Evolutionary conservation across 2,113 vertebrate genomes (phyloP).

Genomic region (Sylvilagus bachmani): DNA sequence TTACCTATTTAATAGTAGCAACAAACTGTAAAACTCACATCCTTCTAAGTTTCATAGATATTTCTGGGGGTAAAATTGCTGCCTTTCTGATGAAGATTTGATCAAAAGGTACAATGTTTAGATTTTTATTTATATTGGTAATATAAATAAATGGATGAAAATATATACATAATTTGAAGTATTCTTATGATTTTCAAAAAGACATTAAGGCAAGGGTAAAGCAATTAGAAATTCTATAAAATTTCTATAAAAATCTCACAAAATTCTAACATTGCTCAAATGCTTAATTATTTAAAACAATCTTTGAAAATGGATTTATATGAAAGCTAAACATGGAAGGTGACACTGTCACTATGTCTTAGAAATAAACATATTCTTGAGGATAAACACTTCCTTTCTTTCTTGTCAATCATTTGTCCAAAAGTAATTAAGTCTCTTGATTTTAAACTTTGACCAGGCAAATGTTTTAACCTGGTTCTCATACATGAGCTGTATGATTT

Average conservation of each 20-base stretch:
- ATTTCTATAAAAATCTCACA: background rate
- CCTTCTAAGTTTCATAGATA: background rate
- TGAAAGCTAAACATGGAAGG: background rate
- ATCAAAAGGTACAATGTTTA: background rate
- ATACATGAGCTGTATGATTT: conserved; percentile 8
- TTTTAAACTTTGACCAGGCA: conserved; percentile 40
- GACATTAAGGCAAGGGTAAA: background rate
- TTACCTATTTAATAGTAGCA: background rate
- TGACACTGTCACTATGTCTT: background rate
- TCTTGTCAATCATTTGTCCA: background rate
- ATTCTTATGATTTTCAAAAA: background rate
- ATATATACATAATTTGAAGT: background rate
- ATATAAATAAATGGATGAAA: conserved; percentile 19
- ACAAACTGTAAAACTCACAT: conserved; percentile 56
- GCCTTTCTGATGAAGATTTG: background rate
- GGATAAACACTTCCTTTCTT: background rate
- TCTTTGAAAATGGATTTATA: background rate
- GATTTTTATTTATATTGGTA: background rate
- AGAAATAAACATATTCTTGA: background rate
- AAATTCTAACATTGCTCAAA: background rate
- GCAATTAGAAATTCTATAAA: background rate
- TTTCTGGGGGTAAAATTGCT: conserved; percentile 34
- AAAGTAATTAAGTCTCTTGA: conserved; percentile 1
- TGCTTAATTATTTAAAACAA: background rate
- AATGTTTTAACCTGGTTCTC: background rate